Percentiles rank a stretch among this genome's conserved stretches.
phyloP scores from a whole-genome alignment of 2,888 invertebrate genomes.

The Amaurobius ferox region DNA sequence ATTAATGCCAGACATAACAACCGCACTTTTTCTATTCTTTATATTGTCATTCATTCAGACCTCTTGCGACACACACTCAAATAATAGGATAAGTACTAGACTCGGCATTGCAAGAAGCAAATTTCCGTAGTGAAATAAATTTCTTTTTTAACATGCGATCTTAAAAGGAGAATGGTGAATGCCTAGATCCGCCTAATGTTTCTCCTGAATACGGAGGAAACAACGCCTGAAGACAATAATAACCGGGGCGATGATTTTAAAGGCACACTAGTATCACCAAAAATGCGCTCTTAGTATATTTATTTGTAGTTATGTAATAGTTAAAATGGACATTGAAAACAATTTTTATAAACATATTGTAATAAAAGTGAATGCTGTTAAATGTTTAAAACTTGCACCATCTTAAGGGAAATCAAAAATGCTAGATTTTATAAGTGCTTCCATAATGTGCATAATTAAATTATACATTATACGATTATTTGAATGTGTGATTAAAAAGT shows the following conservation, averaged over 20 bases:
- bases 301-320: no score
- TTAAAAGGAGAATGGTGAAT: constrained; percentile 10
- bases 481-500: no score
- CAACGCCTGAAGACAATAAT: constrained; percentile 17
- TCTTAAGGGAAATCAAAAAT: no score
- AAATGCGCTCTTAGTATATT: no score
- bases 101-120: constrained; percentile 26
- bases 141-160: background rate
- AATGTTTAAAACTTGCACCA: no score
- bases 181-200: constrained; percentile 30
- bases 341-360: no score
- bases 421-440: no score
- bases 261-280: no score
- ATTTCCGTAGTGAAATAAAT: constrained; percentile 9
- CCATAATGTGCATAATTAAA: no score
- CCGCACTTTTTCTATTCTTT: constrained; percentile 22
- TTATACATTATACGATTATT: no score
- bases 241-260: background rate
- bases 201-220: constrained; percentile 29
- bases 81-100: constrained; percentile 9
- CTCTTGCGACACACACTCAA: constrained; percentile 9
- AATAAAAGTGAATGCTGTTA: no score
- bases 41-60: constrained; percentile 37
- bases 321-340: no score
- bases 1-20: constrained; percentile 25